Evolutionary conservation across 2,113 vertebrate genomes (phyloP).

Genomic region (Felis chaus): DNA sequence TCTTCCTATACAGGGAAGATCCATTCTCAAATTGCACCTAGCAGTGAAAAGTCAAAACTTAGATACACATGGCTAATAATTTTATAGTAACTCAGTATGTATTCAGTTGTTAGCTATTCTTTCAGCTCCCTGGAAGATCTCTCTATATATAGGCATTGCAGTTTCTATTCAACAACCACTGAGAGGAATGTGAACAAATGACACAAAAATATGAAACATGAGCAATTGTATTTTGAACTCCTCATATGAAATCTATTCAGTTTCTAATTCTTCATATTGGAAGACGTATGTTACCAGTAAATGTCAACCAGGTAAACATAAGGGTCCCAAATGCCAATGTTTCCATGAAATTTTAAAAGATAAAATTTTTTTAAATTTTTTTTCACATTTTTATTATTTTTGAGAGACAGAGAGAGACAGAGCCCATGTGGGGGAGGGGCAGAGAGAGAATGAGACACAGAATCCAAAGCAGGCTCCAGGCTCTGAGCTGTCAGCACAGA

Average conservation of each 20-base stretch:
- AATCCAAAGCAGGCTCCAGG: no score
- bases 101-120: background rate
- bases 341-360: background rate
- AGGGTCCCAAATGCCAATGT: background rate
- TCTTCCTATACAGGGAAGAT: background rate
- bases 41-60: background rate
- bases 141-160: background rate
- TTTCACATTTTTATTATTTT: no score
- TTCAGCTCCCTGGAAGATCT: background rate
- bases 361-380: no score
- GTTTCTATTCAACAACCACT: conserved; percentile 4
- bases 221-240: background rate
- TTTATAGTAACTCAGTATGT: background rate
- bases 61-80: background rate
- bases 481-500: no score
- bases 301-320: background rate
- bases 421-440: no score
- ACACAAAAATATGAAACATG: background rate
- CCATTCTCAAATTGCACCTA: background rate
- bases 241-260: background rate
- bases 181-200: background rate
- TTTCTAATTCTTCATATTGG: background rate
- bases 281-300: background rate
- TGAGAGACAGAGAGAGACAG: no score
- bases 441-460: no score